Evolutionary conservation across 2,797 vertebrate species (phyloP).

Genomic region (Xenopus petersii): DNA sequence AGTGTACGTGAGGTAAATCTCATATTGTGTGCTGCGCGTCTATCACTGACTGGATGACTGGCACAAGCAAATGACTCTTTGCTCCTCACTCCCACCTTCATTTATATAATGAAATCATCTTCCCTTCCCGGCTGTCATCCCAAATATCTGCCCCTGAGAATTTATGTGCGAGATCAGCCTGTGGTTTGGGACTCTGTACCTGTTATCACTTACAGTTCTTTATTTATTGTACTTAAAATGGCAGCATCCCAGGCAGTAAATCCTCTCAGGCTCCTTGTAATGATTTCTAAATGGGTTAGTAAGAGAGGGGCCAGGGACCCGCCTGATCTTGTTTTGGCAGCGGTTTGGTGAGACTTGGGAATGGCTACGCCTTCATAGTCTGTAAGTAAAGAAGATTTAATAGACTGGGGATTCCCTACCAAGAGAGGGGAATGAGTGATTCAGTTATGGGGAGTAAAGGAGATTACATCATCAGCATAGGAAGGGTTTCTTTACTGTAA

Average conservation of each 20-base stretch:
- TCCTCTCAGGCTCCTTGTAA: constrained; percentile 14
- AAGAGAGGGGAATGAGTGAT: too few species aligned
- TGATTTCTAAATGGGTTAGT: constrained; percentile 37
- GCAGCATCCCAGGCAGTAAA: constrained; percentile 14
- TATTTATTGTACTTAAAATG: constrained; percentile 39
- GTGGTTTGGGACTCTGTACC: constrained; percentile 25
- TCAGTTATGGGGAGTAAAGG: too few species aligned
- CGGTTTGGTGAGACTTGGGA: too few species aligned
- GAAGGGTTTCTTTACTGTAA: too few species aligned
- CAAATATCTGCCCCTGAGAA: constrained; percentile 10
- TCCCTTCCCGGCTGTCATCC: constrained; percentile 6
- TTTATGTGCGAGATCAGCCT: constrained; percentile 22
- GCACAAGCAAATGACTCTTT: too few species aligned
- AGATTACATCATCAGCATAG: too few species aligned
- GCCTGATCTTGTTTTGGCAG: constrained; percentile 10
- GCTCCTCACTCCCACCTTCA: neutral
- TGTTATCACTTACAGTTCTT: constrained; percentile 33
- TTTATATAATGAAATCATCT: neutral
- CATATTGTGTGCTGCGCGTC: too few species aligned
- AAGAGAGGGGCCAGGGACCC: constrained; percentile 23
- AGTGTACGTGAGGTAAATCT: too few species aligned
- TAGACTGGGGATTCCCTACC: too few species aligned
- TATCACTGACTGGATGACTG: too few species aligned
- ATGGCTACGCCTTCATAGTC: too few species aligned
- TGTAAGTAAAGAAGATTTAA: too few species aligned